phyloP scores from a whole-genome alignment of 1,140 invertebrate genomes.

The Hyposmocoma kahamanoa region DNA sequence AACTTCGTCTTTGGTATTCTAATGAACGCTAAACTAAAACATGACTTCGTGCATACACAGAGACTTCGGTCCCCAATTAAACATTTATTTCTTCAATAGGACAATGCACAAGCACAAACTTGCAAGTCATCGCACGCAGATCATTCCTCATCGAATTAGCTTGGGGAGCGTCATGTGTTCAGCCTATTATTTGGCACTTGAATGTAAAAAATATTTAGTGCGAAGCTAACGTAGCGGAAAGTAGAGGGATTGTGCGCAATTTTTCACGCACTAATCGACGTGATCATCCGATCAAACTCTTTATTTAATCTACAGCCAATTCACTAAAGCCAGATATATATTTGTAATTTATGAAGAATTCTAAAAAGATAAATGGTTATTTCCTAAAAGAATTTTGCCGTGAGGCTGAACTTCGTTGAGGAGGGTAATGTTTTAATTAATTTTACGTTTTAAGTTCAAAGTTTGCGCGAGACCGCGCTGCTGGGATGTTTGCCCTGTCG shows the following conservation, averaged over 20 bases:
- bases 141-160: conserved; percentile 25
- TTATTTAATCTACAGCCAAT: no score
- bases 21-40: conserved; percentile 22
- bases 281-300: no score
- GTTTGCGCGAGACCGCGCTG: conserved; percentile 7
- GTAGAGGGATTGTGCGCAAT: conserved; percentile 11
- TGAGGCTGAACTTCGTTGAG: no score
- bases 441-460: conserved; percentile 1
- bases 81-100: not conserved
- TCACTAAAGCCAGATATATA: no score
- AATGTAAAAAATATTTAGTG: conserved; percentile 21
- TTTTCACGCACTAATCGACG: conserved; percentile 4
- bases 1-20: conserved; percentile 21
- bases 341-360: no score
- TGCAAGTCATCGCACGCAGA: conserved; percentile 11
- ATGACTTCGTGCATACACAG: conserved; percentile 4
- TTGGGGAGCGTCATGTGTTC: conserved; percentile 23
- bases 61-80: not conserved
- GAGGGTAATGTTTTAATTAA: not conserved
- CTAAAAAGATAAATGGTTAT: no score
- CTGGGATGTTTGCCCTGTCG: conserved; percentile 27
- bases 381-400: no score
- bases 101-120: conserved; percentile 8
- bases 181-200: conserved; percentile 21
- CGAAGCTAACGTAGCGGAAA: conserved; percentile 23